Evolutionary conservation across 2,797 vertebrate genomes (phyloP).

Genomic region (Danio choprae): DNA sequence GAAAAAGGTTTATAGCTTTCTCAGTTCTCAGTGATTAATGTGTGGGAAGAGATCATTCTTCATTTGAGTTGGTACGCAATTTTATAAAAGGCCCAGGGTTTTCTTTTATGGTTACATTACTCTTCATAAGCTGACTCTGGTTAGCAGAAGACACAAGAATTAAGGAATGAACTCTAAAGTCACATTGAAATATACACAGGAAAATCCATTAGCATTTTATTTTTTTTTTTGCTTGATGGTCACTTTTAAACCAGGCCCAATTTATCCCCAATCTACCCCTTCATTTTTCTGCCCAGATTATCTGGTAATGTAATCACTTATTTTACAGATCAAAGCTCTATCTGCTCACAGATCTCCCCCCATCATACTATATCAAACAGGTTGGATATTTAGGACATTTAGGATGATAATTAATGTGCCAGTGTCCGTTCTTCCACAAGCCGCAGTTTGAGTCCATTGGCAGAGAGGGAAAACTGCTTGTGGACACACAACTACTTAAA

Average conservation of each 20-base stretch:
- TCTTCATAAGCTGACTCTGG: conserved; percentile 2
- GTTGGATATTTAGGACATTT: too few species aligned
- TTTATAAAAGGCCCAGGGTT: conserved; percentile 22
- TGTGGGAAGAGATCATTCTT: conserved; percentile 9
- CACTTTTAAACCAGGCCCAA: background rate
- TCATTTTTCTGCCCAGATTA: too few species aligned
- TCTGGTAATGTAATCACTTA: too few species aligned
- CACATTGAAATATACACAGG: background rate
- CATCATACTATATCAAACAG: too few species aligned
- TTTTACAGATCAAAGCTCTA: too few species aligned
- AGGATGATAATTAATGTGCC: too few species aligned
- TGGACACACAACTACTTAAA: too few species aligned
- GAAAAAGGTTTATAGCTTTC: conserved; percentile 8
- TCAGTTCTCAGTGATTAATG: background rate
- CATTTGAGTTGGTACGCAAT: background rate
- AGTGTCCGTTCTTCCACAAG: too few species aligned
- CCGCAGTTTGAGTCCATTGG: too few species aligned
- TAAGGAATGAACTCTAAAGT: background rate
- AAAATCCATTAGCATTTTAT: background rate
- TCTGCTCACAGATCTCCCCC: too few species aligned
- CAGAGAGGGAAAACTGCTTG: too few species aligned
- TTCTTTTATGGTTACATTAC: conserved; percentile 14
- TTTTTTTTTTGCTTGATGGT: background rate
- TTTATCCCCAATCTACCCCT: too few species aligned
- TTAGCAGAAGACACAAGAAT: conserved; percentile 6